Percentiles rank a stretch among this genome's conserved stretches.
Conservation (phyloP, 2,797 vertebrate species). For the Pterois miles region DNA sequence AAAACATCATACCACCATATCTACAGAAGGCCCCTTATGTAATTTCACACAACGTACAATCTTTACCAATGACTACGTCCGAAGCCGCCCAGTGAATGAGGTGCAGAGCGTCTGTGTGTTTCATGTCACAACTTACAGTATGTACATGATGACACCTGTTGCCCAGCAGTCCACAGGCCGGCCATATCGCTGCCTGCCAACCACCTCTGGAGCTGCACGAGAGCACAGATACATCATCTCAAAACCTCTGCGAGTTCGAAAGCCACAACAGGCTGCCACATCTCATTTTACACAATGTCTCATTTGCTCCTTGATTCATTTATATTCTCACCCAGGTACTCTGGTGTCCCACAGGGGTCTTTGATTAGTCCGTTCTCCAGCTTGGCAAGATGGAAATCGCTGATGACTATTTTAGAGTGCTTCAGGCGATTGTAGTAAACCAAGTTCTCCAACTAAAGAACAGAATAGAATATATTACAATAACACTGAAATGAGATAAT, state of each 20-base stretch:
- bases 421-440: constrained; percentile 98
- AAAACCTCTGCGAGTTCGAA: neutral
- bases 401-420: constrained; percentile 99
- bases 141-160: constrained; percentile 98
- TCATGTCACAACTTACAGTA: constrained; percentile 89
- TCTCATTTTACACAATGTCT: neutral
- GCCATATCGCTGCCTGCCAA: constrained; percentile 95
- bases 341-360: constrained; percentile 96
- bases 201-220: constrained; percentile 93
- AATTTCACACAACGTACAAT: neutral
- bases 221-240: constrained; percentile 22
- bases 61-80: neutral
- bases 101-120: neutral
- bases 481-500: constrained; percentile 16
- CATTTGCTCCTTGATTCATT: neutral
- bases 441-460: constrained; percentile 93
- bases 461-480: neutral
- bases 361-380: constrained; percentile 97
- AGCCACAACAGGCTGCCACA: neutral
- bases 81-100: neutral
- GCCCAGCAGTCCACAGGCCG: constrained; percentile 98
- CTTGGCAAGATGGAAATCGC: constrained; percentile 97
- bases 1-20: neutral
- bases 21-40: neutral
- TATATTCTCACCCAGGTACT: constrained; percentile 91